Evolutionary conservation across 2,113 vertebrate species (phyloP).

Genomic region (Glaucomys volans): DNA sequence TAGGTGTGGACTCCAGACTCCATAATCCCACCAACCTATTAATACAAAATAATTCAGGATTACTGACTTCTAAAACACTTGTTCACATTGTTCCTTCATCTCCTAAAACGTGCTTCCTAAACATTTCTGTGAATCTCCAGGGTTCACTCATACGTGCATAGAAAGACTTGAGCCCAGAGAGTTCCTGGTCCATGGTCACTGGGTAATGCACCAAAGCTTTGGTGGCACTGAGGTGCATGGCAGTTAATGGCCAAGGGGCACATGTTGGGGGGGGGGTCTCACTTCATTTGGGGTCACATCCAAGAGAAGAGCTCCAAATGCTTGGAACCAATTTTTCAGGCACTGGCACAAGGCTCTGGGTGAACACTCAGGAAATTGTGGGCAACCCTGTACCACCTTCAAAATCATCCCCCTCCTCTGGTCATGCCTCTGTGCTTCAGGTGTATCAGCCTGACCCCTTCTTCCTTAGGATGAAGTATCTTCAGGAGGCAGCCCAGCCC

Average conservation of each 20-base stretch:
- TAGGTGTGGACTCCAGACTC: background rate
- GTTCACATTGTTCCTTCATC: background rate
- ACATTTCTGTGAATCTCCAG: background rate
- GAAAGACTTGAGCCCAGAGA: background rate
- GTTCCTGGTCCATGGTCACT: background rate
- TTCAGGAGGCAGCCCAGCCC: background rate
- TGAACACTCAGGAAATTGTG: background rate
- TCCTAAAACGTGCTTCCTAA: background rate
- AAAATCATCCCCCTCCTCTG: background rate
- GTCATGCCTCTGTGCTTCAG: too few relatives aligned
- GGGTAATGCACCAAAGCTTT: background rate
- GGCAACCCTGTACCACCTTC: rapidly evolving
- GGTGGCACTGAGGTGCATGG: background rate
- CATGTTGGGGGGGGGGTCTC: background rate
- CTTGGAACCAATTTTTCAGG: background rate
- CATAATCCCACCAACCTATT: background rate
- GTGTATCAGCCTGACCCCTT: background rate
- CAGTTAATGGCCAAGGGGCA: background rate
- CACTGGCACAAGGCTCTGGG: too few relatives aligned
- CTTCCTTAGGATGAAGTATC: background rate
- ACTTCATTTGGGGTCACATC: background rate
- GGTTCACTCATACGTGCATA: background rate
- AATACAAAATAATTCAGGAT: background rate
- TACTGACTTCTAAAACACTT: background rate
- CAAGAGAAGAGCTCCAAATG: background rate